Conservation (phyloP, 2,113 vertebrate species). For the Xyrauchen texanus region DNA sequence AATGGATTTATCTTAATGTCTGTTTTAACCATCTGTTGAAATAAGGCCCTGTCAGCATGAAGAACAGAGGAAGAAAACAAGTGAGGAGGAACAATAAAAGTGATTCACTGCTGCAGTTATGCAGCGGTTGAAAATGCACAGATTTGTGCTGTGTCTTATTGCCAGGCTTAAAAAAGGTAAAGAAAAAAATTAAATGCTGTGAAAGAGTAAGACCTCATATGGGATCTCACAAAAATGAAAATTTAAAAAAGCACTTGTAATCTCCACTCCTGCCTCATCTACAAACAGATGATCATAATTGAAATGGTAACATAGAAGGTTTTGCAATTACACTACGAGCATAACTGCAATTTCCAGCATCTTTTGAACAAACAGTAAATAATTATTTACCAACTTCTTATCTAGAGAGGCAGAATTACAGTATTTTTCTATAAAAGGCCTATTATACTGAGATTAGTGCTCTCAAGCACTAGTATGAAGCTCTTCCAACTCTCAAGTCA, state of each 20-base stretch:
- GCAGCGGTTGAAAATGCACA: conserved; percentile 59
- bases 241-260: conserved; percentile 14
- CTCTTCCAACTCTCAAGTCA: conserved; percentile 59
- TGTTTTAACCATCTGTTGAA: conserved; percentile 75
- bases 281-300: conserved; percentile 19
- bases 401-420: conserved; percentile 56
- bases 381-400: conserved; percentile 61
- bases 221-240: conserved; percentile 5
- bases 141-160: conserved; percentile 64
- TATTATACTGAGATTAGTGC: conserved; percentile 59
- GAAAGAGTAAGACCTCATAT: conserved; percentile 48
- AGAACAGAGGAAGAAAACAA: conserved; percentile 58
- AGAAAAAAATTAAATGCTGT: conserved; percentile 49
- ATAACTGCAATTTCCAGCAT: conserved; percentile 36
- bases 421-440: conserved; percentile 58
- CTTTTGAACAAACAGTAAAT: conserved; percentile 52
- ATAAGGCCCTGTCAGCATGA: conserved; percentile 49
- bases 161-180: conserved; percentile 62
- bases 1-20: conserved; percentile 67
- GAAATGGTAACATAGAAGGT: not conserved
- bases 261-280: conserved; percentile 5
- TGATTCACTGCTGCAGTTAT: conserved; percentile 66
- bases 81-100: conserved; percentile 72
- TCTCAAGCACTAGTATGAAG: conserved; percentile 57
- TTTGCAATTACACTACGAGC: conserved; percentile 29